These are phyloP conservation scores for Plodia interpunctella DNA, from an alignment of 1,140 invertebrate species.

Conservation along the genomic window DNA sequence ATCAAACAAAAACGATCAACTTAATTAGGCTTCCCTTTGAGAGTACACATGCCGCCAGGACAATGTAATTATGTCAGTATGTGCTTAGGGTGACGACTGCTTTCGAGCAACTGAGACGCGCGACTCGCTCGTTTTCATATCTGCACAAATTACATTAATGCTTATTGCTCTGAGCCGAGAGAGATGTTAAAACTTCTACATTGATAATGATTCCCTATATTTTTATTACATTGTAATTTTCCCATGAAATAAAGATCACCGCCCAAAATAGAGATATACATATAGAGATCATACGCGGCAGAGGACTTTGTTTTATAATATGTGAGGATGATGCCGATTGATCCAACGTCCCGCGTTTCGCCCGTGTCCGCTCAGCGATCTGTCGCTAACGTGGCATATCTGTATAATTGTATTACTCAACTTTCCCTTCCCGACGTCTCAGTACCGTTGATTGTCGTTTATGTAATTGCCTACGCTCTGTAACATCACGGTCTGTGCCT, in stretches of 20 bases:
- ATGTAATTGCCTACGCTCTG: slow-evolving; percentile 69
- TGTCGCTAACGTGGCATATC: slow-evolving; percentile 57
- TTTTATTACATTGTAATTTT: not conserved
- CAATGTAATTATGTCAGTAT: slow-evolving; percentile 33
- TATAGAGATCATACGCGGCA: no score
- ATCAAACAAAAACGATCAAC: slow-evolving; percentile 5
- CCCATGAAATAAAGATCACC: not conserved
- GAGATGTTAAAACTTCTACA: slow-evolving; percentile 18
- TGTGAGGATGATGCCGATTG: not conserved
- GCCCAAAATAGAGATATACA: no score
- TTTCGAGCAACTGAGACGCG: slow-evolving; percentile 35
- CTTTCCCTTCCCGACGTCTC: slow-evolving; percentile 59
- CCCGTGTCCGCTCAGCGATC: slow-evolving; percentile 25
- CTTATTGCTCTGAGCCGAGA: slow-evolving; percentile 41
- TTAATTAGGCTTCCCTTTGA: slow-evolving; percentile 7
- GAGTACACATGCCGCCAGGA: slow-evolving; percentile 22
- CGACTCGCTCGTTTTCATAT: slow-evolving; percentile 58
- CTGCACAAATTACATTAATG: slow-evolving; percentile 67
- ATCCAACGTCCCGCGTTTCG: not conserved
- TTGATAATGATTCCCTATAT: not conserved
- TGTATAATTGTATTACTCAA: slow-evolving; percentile 65
- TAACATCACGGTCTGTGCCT: slow-evolving; percentile 44
- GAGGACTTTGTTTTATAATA: no score
- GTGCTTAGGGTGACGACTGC: slow-evolving; percentile 25
- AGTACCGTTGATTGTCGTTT: slow-evolving; percentile 66